A percentile compares a stretch with the other conserved stretches of the same genome.
Conservation (phyloP, 1,140 invertebrate genomes). For the Aphidius gifuensis region DNA sequence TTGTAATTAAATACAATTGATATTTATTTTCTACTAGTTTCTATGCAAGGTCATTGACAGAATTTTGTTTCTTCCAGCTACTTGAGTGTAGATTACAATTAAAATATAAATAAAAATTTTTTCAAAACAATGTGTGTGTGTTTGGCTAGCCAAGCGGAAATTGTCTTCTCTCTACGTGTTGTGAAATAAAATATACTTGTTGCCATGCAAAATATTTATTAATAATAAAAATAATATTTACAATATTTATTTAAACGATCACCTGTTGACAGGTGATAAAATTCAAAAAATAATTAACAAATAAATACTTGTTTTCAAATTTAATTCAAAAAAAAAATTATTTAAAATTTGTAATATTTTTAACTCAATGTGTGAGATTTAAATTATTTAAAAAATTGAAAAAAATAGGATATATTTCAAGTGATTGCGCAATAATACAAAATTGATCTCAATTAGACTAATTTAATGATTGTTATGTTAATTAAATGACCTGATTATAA, state of each 20-base stretch:
- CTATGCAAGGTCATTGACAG: slow-evolving; percentile 21
- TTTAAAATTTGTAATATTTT: slow-evolving; percentile 2
- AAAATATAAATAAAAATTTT: slow-evolving; percentile 7
- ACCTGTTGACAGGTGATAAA: not conserved
- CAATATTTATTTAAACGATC: too few relatives aligned
- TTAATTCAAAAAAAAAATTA: slow-evolving; percentile 1
- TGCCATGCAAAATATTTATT: not conserved
- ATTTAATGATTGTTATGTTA: slow-evolving; percentile 28
- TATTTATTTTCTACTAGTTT: not conserved
- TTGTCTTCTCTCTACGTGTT: not conserved
- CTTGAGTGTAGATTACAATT: not conserved
- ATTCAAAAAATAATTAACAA: not conserved
- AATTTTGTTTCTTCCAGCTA: not conserved
- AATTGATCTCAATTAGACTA: slow-evolving; percentile 23
- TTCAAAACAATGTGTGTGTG: not conserved
- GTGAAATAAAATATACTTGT: slow-evolving; percentile 4
- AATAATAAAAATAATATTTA: too few relatives aligned
- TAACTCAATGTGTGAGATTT: slow-evolving; percentile 7
- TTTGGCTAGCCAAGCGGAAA: not conserved
- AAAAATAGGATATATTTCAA: not conserved
- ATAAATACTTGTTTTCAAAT: not conserved
- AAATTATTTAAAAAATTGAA: not conserved
- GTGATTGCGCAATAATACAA: slow-evolving; percentile 19
- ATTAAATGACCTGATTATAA: slow-evolving; percentile 16
- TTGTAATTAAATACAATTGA: too few relatives aligned